Percentiles rank a stretch among this genome's conserved stretches.
Conservation (phyloP, 2,113 vertebrate genomes). For the Myiagra hebetior region DNA sequence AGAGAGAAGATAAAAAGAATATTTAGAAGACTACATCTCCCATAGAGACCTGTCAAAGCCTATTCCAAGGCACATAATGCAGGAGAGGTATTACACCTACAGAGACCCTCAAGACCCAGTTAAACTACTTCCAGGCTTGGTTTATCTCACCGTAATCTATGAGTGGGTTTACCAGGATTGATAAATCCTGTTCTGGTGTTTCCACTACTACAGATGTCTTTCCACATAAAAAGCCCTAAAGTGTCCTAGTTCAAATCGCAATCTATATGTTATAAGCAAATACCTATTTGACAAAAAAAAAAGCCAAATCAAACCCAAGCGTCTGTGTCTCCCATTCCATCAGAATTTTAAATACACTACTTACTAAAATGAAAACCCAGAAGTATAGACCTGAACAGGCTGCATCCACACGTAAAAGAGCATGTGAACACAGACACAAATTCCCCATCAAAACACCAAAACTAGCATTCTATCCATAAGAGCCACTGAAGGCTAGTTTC, state of each 20-base stretch:
- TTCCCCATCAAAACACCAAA: background rate
- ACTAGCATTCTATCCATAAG: fast-evolving
- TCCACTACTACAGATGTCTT: background rate
- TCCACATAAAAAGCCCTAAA: background rate
- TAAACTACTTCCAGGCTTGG: background rate
- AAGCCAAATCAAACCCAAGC: background rate
- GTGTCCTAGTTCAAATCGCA: background rate
- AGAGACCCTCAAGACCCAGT: background rate
- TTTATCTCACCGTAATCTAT: background rate
- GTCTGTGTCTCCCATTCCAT: background rate
- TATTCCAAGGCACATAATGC: background rate
- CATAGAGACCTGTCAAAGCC: background rate
- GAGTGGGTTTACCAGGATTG: background rate
- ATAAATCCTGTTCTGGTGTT: background rate
- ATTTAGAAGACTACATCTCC: background rate
- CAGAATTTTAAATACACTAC: background rate
- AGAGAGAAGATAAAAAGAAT: background rate
- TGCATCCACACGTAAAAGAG: background rate
- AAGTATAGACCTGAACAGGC: background rate
- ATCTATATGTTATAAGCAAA: background rate
- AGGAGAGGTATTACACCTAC: background rate
- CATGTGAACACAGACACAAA: background rate
- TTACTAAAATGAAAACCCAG: background rate
- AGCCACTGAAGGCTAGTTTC: background rate
- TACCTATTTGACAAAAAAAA: fast-evolving